phyloP scores from a whole-genome alignment of 2,797 vertebrate species.

The Buphagus erythrorhynchus region DNA sequence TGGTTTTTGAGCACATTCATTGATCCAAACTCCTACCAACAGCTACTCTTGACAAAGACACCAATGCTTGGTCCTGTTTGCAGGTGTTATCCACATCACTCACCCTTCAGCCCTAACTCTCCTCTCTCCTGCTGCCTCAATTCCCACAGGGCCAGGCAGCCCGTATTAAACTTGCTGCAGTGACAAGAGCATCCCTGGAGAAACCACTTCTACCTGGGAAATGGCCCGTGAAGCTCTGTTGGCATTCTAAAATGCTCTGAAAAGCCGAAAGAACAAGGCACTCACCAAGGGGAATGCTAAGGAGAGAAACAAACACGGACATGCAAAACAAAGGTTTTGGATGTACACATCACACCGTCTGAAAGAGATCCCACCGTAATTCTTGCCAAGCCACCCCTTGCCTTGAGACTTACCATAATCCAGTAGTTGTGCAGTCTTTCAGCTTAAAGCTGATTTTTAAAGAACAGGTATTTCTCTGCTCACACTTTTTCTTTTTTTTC shows the following conservation, averaged over 20 bases:
- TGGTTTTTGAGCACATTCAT: background rate
- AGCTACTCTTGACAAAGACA: background rate
- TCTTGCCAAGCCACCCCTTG: fast-evolving
- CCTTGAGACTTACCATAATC: background rate
- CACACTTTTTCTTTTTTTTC: fast-evolving
- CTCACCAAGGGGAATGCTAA: background rate
- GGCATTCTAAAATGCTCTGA: background rate
- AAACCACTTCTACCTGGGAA: background rate
- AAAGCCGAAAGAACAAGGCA: fast-evolving
- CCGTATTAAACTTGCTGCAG: background rate
- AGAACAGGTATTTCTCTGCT: background rate
- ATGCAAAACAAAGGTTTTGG: background rate
- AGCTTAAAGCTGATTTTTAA: background rate
- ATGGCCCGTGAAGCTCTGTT: background rate
- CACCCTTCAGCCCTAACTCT: background rate
- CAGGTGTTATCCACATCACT: background rate
- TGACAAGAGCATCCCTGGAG: background rate
- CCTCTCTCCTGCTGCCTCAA: background rate
- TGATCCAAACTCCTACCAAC: background rate
- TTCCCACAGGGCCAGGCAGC: background rate
- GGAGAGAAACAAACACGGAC: background rate
- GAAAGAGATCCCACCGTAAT: background rate
- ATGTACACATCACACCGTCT: no score
- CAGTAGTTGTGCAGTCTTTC: background rate
- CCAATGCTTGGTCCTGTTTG: background rate